Evolutionary conservation across 2,797 vertebrate genomes (phyloP).

Genomic region (Halcyon smyrnensis): DNA sequence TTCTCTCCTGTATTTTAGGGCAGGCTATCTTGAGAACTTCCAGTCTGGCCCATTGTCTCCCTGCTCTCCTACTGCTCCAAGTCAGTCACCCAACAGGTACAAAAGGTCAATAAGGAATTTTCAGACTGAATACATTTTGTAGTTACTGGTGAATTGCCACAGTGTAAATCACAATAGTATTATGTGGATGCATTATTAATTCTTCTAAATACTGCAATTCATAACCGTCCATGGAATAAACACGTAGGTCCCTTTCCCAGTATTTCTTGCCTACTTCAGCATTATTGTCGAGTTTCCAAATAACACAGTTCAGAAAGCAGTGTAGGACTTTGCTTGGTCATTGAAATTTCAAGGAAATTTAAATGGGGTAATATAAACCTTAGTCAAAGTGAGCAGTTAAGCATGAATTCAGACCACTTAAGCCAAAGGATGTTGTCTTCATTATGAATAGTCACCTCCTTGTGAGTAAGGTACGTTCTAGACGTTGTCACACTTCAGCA

Average conservation of each 20-base stretch:
- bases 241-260: background rate
- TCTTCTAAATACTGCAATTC: background rate
- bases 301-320: slow-evolving; percentile 1
- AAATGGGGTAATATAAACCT: background rate
- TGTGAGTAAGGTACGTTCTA: background rate
- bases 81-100: slow-evolving; percentile 94
- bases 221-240: background rate
- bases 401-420: background rate
- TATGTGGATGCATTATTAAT: background rate
- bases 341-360: background rate
- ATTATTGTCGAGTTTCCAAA: background rate
- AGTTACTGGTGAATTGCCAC: background rate
- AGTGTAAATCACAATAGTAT: background rate
- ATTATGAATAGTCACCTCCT: background rate
- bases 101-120: slow-evolving; percentile 52
- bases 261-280: background rate
- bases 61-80: slow-evolving; percentile 80
- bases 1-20: slow-evolving; percentile 81
- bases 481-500: background rate
- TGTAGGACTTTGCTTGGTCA: background rate
- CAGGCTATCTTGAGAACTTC: slow-evolving; percentile 82
- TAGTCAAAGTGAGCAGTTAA: background rate
- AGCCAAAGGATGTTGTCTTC: background rate
- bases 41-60: slow-evolving; percentile 77
- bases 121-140: background rate